phyloP scores from a whole-genome alignment of 2,888 invertebrate species.

The Petrolisthes manimaculis region DNA sequence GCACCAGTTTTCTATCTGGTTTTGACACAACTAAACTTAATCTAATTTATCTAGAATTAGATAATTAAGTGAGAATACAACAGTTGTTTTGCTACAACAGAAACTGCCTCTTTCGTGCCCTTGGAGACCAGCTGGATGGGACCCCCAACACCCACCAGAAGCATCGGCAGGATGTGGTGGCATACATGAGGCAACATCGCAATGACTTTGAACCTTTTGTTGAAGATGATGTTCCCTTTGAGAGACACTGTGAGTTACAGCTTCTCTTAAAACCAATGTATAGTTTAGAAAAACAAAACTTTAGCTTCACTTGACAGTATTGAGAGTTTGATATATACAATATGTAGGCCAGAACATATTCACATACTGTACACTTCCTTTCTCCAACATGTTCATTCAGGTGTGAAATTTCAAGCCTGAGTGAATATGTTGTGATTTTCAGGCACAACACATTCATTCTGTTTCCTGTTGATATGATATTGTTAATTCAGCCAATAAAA shows the following conservation, averaged over 20 bases:
- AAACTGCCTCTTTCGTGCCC: constrained; percentile 73
- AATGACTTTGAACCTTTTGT: constrained; percentile 73
- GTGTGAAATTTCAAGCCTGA: too few relatives aligned
- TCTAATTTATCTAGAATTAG: too few relatives aligned
- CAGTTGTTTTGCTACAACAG: constrained; percentile 67
- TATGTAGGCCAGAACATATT: not conserved
- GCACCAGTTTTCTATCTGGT: too few relatives aligned
- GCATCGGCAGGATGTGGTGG: constrained; percentile 71
- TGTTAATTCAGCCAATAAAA: too few relatives aligned
- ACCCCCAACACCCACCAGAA: constrained; percentile 71
- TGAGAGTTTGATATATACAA: not conserved
- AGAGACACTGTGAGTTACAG: constrained; percentile 70
- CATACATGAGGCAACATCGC: constrained; percentile 71
- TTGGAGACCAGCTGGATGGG: constrained; percentile 73
- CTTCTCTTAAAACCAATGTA: not conserved
- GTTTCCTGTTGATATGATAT: too few relatives aligned
- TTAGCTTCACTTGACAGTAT: not conserved
- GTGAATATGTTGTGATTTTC: too few relatives aligned
- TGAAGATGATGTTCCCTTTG: constrained; percentile 72
- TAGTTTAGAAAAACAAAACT: not conserved
- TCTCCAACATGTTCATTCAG: too few relatives aligned
- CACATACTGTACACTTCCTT: too few relatives aligned
- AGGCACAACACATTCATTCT: too few relatives aligned
- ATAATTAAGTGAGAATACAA: too few relatives aligned
- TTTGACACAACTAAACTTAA: too few relatives aligned